phyloP scores from a whole-genome alignment of 2,113 vertebrate species.

The Acrocephalus arundinaceus region DNA sequence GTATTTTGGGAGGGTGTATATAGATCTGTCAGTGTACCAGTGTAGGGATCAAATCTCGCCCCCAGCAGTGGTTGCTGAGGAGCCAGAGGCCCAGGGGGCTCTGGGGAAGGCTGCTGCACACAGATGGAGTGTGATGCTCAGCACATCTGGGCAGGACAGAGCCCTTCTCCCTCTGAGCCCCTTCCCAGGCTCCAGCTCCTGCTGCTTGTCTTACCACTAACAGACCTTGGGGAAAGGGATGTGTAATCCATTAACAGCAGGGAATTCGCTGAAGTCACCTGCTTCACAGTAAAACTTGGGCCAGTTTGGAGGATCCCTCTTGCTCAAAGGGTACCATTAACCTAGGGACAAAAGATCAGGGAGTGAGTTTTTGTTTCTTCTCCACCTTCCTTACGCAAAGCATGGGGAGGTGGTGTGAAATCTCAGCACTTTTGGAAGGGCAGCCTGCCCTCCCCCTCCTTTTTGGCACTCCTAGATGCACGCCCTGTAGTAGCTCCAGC shows the following conservation, averaged over 20 bases:
- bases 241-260: constrained; percentile 19
- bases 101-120: neutral
- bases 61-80: neutral
- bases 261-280: neutral
- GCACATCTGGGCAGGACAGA: neutral
- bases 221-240: neutral
- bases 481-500: neutral
- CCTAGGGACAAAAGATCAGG: neutral
- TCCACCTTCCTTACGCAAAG: neutral
- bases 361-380: neutral
- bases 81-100: neutral
- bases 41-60: neutral
- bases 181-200: neutral
- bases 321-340: constrained; percentile 8
- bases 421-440: constrained; percentile 3
- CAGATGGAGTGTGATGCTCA: neutral
- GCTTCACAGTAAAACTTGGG: neutral
- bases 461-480: neutral
- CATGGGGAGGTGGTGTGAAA: neutral
- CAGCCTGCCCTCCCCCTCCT: neutral
- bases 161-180: neutral
- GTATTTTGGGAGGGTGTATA: neutral
- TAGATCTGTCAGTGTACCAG: neutral
- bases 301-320: neutral
- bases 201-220: neutral